These are phyloP conservation scores for Potamarius usumacintae DNA, from an alignment of 2,113 vertebrate species.

Conservation along the genomic window DNA sequence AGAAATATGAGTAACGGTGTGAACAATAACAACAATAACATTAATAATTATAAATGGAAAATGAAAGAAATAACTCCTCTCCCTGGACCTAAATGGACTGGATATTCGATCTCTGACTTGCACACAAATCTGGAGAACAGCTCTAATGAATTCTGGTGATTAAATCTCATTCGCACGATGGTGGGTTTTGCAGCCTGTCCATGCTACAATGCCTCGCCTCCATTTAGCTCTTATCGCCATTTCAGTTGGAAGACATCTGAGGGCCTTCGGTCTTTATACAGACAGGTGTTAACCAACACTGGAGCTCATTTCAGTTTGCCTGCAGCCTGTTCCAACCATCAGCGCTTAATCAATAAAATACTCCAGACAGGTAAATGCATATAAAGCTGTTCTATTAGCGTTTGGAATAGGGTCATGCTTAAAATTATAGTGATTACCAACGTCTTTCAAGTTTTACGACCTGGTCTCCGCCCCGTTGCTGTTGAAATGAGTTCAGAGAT, in stretches of 20 bases:
- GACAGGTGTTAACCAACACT: constrained; percentile 29
- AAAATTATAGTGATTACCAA: constrained; percentile 57
- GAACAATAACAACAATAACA: constrained; percentile 6
- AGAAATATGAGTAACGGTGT: constrained; percentile 14
- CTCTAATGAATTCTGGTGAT: constrained; percentile 24
- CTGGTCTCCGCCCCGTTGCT: constrained; percentile 31
- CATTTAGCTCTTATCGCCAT: not conserved
- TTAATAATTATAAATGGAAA: not conserved
- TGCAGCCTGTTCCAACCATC: constrained; percentile 45
- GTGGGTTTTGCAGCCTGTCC: not conserved
- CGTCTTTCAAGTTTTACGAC: constrained; percentile 57
- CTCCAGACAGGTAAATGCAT: constrained; percentile 51
- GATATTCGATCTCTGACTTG: not conserved
- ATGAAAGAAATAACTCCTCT: not conserved
- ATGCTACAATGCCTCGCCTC: not conserved
- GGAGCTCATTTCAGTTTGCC: not conserved
- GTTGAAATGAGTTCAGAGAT: constrained; percentile 49
- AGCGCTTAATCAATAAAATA: constrained; percentile 39
- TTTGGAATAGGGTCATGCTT: constrained; percentile 51
- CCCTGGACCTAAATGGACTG: not conserved
- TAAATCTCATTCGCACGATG: constrained; percentile 8
- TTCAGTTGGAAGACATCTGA: not conserved
- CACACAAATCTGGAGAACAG: constrained; percentile 7
- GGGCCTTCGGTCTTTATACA: not conserved
- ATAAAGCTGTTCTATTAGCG: constrained; percentile 49